A percentile compares a stretch with the other conserved stretches of the same genome.
phyloP scores from a whole-genome alignment of 1,140 invertebrate genomes.

The Drosophila kurseongensis region DNA sequence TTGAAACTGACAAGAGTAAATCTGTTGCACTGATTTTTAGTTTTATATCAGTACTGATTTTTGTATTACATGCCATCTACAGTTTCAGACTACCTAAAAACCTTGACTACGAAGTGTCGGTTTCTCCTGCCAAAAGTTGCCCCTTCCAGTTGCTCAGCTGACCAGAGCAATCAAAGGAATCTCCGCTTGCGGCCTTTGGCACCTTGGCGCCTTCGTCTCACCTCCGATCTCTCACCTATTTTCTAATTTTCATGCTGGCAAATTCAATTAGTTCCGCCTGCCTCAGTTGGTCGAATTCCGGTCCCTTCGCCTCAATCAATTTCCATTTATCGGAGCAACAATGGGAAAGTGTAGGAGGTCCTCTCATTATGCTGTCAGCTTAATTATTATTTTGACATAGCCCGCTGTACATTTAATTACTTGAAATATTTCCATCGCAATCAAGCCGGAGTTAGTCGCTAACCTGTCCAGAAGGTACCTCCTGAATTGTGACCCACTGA shows the following conservation, averaged over 20 bases:
- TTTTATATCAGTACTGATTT: background rate
- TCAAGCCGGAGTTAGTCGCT: slow-evolving; percentile 7
- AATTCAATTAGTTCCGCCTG: slow-evolving; percentile 53
- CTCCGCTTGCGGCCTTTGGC: slow-evolving; percentile 30
- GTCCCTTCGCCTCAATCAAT: slow-evolving; percentile 31
- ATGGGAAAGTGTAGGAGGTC: slow-evolving; percentile 12
- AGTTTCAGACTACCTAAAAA: background rate
- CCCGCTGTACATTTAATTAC: slow-evolving; percentile 70
- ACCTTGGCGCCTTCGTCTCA: slow-evolving; percentile 29
- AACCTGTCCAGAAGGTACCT: slow-evolving; percentile 12
- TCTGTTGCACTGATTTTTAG: background rate
- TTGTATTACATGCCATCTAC: background rate
- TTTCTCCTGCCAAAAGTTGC: background rate
- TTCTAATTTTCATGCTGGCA: slow-evolving; percentile 46
- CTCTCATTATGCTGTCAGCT: slow-evolving; percentile 69
- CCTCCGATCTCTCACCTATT: slow-evolving; percentile 24
- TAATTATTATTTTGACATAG: slow-evolving; percentile 77
- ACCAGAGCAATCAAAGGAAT: slow-evolving; percentile 33
- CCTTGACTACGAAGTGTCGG: slow-evolving; percentile 2
- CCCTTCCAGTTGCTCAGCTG: background rate
- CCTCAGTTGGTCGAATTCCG: background rate
- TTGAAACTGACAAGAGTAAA: background rate
- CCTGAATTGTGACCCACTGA: background rate
- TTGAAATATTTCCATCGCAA: slow-evolving; percentile 56
- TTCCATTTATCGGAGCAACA: slow-evolving; percentile 33